Base-by-base conservation (phyloP, 2,888 invertebrate species). In the Ischnura elegans region DNA sequence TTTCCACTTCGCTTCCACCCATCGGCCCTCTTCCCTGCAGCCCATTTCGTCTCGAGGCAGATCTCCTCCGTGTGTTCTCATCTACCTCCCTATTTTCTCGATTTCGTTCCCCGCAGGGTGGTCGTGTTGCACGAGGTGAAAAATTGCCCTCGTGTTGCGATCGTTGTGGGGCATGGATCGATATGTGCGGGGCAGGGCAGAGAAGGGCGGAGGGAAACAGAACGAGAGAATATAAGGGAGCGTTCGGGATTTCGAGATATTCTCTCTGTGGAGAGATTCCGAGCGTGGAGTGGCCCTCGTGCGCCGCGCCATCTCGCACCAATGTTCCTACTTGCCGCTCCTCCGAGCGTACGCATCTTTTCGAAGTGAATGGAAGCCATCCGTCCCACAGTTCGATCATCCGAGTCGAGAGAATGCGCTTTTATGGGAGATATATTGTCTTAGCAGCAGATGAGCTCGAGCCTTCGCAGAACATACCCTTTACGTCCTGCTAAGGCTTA, bases 201-300 rank as follows among this genome's bases (percentile, higher is more conserved):
- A 36, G 85, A 43, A 10, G 25, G n/a, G 61, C 47, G 43, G 55
- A 29, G 8, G 47, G 45, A 25, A 46, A 25, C 25, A 45, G 51
- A 29, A 29, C 2, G 51, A 36, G 29, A 19, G 51, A 51, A 51
- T 51, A 51, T 51, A 51, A 51, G 90, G 61, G 61, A 25, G 61
- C 36, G 36, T n/a, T 10, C 3, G 29, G 76, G n/a, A 36, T 13
- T 36, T 36, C 21, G 76, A 76, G 90, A 86, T 86, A 36, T n/a
- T n/a, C n/a, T n/a, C n/a, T 43, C 5, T 13, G 8, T 2, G 51
- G 51, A 90, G 86, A n/a, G 86, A n/a, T 45, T 25, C 25, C 86
- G 90, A 61, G 90, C 90, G 61, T 90, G 90, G 90, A 90, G 90
- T 61, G 90, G 43, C 90, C 66, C 90, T 90, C 42, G 90, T 90